Base-by-base conservation (phyloP, 1,140 invertebrate genomes). In the Dreissena rostriformis region DNA sequence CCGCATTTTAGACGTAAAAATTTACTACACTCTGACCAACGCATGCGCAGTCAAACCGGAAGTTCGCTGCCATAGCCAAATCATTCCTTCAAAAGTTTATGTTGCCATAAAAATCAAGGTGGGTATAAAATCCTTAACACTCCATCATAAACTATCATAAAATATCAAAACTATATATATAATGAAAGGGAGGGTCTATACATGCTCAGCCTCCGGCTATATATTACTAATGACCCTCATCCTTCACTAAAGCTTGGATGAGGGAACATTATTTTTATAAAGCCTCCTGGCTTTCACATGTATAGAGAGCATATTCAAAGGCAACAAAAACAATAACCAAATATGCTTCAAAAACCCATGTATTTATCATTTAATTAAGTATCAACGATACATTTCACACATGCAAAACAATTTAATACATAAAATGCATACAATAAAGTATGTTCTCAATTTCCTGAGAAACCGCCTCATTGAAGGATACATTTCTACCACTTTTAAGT, bases 161-260 rank as follows among this genome's bases (percentile, higher is more conserved):
- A 1, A 28, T 15, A 71, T 29, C 29, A 51, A 71, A 51, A 51
- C 29, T 51, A 71, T 51, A 67, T 15, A 67, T 29, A 67, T 28
- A 67, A 67, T 15, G 29, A 29, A 71, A 49, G 68, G 68, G 68
- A n/a, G 26, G 49, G 39, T 71, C 26, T 29, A 74, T 70, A 79
- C 77, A 79, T 79, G 77, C 77, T 79, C 52, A 22, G 63, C 77
- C 53, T 63, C 52, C 63, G 77, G 49, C 68, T 79, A 57, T 70
- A 24, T 53, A 70, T 66, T 52, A 79, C 70, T 70, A 79, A 79
- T 79, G 77, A 1, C 67, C 67, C 67, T 67, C 66, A 79, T 79
- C 77, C 77, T 53, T 68, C 77, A 79, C 77, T 39, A 79, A 52
- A 52, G 77, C 77, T 79, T 79, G 77, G 65, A 79, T 79, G 66